Conservation (phyloP, 2,888 invertebrate species). For the Caenorhabditis afra region DNA sequence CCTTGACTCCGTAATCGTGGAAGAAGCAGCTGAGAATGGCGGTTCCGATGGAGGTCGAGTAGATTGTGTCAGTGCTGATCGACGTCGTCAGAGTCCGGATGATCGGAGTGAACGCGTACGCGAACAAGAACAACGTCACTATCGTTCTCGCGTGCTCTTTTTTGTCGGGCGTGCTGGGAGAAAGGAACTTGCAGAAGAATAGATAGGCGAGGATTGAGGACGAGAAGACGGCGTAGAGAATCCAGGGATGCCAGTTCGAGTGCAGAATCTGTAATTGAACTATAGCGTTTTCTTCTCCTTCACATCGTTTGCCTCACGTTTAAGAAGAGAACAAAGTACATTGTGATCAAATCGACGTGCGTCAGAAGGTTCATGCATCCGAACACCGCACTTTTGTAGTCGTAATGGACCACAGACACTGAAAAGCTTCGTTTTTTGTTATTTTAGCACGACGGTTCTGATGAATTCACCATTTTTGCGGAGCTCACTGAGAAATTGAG, state of each 20-base stretch:
- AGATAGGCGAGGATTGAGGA: constrained; percentile 30
- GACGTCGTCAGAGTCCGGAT: constrained; percentile 91
- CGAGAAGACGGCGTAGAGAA: constrained; percentile 39
- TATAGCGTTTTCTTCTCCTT: background rate
- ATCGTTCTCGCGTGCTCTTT: constrained; percentile 83
- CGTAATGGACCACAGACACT: constrained; percentile 87
- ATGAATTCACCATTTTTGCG: constrained; percentile 77
- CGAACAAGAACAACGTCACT: constrained; percentile 89
- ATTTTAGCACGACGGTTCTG: background rate
- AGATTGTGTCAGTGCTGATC: constrained; percentile 97
- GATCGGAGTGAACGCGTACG: constrained; percentile 92
- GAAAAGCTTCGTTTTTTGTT: constrained; percentile 62
- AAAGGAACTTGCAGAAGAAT: constrained; percentile 39
- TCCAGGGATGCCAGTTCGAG: constrained; percentile 30
- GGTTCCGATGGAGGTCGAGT: constrained; percentile 92
- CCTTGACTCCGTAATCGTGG: constrained; percentile 92
- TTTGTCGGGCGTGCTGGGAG: background rate
- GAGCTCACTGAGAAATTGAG: constrained; percentile 89
- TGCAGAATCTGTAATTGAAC: constrained; percentile 38
- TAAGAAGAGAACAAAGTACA: constrained; percentile 78
- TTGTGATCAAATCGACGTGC: constrained; percentile 85
- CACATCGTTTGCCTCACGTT: constrained; percentile 51
- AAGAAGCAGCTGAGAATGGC: constrained; percentile 91
- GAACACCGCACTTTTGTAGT: constrained; percentile 85
- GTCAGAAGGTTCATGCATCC: constrained; percentile 89